Evolutionary conservation across 2,113 vertebrate genomes (phyloP), one percentile per base, ranked within the genome.

Genomic region (Cranoglanis bouderius): DNA sequence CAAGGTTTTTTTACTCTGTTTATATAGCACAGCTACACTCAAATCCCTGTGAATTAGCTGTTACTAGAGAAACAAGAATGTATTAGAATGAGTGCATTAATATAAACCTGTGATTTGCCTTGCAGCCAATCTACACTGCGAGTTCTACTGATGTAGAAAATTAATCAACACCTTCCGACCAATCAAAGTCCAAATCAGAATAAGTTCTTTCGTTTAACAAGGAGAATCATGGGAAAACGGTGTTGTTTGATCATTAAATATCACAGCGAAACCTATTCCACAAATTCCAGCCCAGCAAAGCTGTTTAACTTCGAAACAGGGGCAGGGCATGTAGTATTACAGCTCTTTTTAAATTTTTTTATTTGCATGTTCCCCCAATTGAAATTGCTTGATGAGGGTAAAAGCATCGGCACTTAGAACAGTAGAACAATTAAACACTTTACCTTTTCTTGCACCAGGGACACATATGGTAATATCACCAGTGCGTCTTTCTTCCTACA

Each of bases 401-500:
- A 49, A 49, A 49, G 8, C 46, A 49, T 49, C 46, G 3, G 46
- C 46, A 49, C 43, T 46, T 46, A 46, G 43, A 4, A 46, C 43
- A 46, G 43, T 46, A 6, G 43, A 46, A 46, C 29, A 53, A 59
- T 59, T 12, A 26, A 59, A 82, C 6, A 38, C 14, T 85, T 89
- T 91, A 99, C 98, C 98, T 99, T 99, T 95, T 99, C 98, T 91
- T 99, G 98, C 57, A 99, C 98, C 93, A 99, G 96, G 0, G 98
- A 97, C 70, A 99, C 95, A 85, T 99, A 99, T 0, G 98, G 98
- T 19, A 99, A 87, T 91, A 99, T 96, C 94, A 99, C 96, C 67
- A 99, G 94, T 80, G 96, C 97, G 93, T 99, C 96, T 21, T 95
- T 98, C 93, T 94, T 96, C 82, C 96, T 95, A 93, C 98, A 99